A percentile compares a stretch with the other conserved stretches of the same genome.
Evolutionary conservation across 2,888 invertebrate species (phyloP).

Genomic region (Sarcophaga subvicina): DNA sequence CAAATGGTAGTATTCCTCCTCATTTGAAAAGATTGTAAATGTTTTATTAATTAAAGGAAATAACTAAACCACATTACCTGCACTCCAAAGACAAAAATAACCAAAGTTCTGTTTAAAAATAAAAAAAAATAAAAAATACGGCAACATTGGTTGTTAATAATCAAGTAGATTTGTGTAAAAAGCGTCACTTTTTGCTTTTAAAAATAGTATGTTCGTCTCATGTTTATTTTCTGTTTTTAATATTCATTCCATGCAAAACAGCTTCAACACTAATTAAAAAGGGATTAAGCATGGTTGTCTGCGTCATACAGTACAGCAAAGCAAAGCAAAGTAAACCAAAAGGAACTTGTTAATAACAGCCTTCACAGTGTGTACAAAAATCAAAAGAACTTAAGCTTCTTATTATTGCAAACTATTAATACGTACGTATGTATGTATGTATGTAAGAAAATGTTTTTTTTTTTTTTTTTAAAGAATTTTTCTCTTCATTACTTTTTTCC

Average conservation of each 20-base stretch:
- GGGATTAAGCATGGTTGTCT: conserved; percentile 57
- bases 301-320: conserved; percentile 31
- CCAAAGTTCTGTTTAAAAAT: neutral
- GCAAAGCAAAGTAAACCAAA: neutral
- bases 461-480: too few relatives aligned
- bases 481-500: too few relatives aligned
- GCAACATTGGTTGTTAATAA: too few relatives aligned
- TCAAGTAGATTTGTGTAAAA: neutral
- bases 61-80: too few relatives aligned
- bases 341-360: neutral
- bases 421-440: too few relatives aligned
- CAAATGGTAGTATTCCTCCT: too few relatives aligned
- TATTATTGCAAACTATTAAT: conserved; percentile 44
- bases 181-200: conserved; percentile 48
- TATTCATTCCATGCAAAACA: conserved; percentile 46
- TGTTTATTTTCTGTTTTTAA: conserved; percentile 31
- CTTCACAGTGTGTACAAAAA: conserved; percentile 3
- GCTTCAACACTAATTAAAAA: conserved; percentile 67
- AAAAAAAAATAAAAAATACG: too few relatives aligned
- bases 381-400: conserved; percentile 62
- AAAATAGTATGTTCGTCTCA: neutral
- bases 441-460: too few relatives aligned
- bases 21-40: too few relatives aligned
- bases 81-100: neutral
- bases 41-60: too few relatives aligned